These are phyloP conservation scores for Oxyura jamaicensis DNA, from an alignment of 2,113 vertebrate genomes.

Conservation along the genomic window DNA sequence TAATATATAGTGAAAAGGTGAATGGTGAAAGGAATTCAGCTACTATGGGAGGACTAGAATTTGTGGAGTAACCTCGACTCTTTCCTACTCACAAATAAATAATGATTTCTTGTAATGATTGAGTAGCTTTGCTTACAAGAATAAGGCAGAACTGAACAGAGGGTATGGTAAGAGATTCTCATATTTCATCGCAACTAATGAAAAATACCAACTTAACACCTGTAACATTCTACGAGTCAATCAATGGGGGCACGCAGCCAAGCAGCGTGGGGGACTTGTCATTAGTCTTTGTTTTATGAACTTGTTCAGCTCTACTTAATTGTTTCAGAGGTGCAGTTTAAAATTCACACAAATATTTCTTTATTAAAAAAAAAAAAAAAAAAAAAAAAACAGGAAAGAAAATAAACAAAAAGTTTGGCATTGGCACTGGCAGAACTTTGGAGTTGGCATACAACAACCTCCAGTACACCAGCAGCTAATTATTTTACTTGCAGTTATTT, in stretches of 20 bases:
- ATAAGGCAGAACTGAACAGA: background rate
- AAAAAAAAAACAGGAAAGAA: background rate
- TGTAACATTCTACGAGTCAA: conserved; percentile 7
- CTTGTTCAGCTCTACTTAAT: conserved; percentile 43
- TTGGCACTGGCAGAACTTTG: background rate
- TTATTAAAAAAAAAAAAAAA: conserved; percentile 10
- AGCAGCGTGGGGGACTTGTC: conserved; percentile 20
- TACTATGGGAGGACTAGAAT: background rate
- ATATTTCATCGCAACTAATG: conserved; percentile 35
- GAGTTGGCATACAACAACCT: background rate
- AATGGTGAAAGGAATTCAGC: background rate
- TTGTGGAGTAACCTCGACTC: background rate
- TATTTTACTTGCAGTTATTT: background rate
- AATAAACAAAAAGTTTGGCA: background rate
- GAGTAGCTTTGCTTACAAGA: conserved; percentile 6
- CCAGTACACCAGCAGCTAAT: background rate
- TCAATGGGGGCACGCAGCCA: conserved; percentile 66
- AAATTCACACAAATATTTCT: conserved; percentile 25
- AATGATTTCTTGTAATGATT: background rate
- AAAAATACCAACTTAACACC: conserved; percentile 57
- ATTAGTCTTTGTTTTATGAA: conserved; percentile 57
- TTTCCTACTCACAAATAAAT: background rate
- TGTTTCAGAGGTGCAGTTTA: conserved; percentile 4
- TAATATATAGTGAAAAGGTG: background rate
- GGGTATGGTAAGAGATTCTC: conserved; percentile 4